Evolutionary conservation across 2,113 vertebrate genomes (phyloP), one percentile per base, ranked within the genome.

Genomic region (Corythoichthys intestinalis): DNA sequence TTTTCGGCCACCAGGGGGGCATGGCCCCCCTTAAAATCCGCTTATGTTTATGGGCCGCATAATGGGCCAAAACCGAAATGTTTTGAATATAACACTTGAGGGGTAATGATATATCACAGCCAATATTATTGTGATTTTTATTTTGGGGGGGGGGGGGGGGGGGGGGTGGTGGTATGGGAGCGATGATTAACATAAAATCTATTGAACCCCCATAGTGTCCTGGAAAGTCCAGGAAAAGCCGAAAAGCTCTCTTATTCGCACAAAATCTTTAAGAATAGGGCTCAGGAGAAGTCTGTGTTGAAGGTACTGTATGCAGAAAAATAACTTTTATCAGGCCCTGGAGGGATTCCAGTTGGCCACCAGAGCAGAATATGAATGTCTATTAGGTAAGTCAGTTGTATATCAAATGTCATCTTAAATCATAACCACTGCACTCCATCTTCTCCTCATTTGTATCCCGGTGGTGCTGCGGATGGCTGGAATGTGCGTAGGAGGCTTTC

Each of bases 401-500:
- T 83, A 85, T 89, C 79, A 7, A 61, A 76, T 90, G 58, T 81
- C 88, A 48, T 75, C 60, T 77, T 38, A 41, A 77, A 72, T 70
- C 75, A 82, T 66, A 81, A 79, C 57, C 28, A 14, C 58, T 34
- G 1, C 10, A 35, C 48, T 56, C 69, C 65, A 60, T 66, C 54
- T 74, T 71, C 66, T 81, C 65, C 61, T 83, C 57, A 66, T 68
- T 72, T 76, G 52, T 50, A 69, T 75, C 71, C 73, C 70, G 78
- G 81, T 85, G 76, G 52, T 69, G 44, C 70, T 69, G 82, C 65
- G 67, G 79, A 73, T 49, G 62, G 81, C 69, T 85, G 87, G 85
- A 89, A 87, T 89, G 86, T 88, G 87, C 83, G 85, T 89, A 80
- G 83, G 79, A 85, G 83, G 70, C 76, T 86, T 90, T 85, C 76